Base-by-base conservation (phyloP, 2,113 vertebrate species). In the Xenopus tropicalis region DNA sequence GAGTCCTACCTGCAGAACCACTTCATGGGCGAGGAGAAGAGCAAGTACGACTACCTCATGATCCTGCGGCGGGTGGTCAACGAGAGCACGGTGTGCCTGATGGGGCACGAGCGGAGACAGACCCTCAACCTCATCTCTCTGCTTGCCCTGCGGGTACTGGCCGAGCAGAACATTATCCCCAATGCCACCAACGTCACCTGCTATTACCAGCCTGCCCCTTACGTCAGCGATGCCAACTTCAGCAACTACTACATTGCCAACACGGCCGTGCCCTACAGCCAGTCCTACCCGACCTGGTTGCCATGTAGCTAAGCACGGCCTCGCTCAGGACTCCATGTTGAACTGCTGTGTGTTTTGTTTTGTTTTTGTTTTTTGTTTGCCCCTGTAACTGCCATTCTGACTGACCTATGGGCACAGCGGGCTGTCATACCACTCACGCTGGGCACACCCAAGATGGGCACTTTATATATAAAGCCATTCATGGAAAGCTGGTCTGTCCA, bases 11-110 rank as follows among this genome's bases (percentile, higher is more conserved):
- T 99, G 7, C 96, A 95, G 76, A 99, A 96, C 86, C 97, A 99
- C 89, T 99, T 99, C 52, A 88, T 95, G 0, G 95, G 93, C 1
- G 97, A 97, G 71, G 97, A 99, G 85, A 91, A 91, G 81, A 95
- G 93, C 90, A 98, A 98, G 85, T 99, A 99, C 0, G 93, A 98
- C 82, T 99, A 99, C 92, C 94, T 99, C 84, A 92, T 96, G 93
- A 98, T 93, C 81, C 90, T 99, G 72, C 91, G 93, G 63, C 86
- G 85, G 57, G 97, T 99, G 43, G 95, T 99, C 62, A 97, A 99
- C 1, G 95, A 99, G 88, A 99, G 97, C 89, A 99, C 97, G 0
- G 97, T 99, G 78, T 99, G 97, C 81, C 95, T 99, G 67, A 99
- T 99, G 97, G 96, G 96, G 24, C 96, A 99, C 0, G 97, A 99